Conservation (phyloP, 2,888 invertebrate genomes). For the Lasioglossum malachurum region DNA sequence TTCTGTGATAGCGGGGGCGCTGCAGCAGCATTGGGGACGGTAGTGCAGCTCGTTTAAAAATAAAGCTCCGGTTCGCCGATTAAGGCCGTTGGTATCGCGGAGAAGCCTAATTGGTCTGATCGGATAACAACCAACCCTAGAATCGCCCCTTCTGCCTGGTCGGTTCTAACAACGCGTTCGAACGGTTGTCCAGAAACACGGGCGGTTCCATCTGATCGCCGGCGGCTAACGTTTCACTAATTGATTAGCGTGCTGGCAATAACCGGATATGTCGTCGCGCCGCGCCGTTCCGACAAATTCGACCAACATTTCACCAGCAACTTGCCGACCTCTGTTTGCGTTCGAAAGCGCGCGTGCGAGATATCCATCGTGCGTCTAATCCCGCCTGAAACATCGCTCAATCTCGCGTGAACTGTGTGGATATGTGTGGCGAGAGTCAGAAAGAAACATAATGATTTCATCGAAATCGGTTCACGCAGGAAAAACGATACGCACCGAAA, state of each 20-base stretch:
- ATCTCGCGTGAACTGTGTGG: neutral
- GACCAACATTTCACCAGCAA: slow-evolving; percentile 43
- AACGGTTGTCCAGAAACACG: slow-evolving; percentile 50
- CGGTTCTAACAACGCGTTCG: slow-evolving; percentile 35
- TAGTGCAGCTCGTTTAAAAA: neutral
- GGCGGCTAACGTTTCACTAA: slow-evolving; percentile 61
- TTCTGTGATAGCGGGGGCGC: neutral
- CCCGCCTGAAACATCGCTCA: neutral
- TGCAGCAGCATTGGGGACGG: neutral
- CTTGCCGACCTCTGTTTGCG: neutral
- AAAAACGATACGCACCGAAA: too few species aligned
- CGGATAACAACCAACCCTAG: slow-evolving; percentile 42
- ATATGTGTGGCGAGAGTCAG: too few species aligned
- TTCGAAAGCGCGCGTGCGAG: neutral
- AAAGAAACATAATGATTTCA: too few species aligned
- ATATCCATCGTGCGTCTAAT: neutral
- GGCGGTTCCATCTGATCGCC: slow-evolving; percentile 48
- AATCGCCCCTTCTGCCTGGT: slow-evolving; percentile 21
- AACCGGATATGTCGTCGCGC: slow-evolving; percentile 62
- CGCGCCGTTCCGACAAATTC: slow-evolving; percentile 55
- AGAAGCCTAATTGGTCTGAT: slow-evolving; percentile 17
- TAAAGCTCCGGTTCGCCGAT: neutral
- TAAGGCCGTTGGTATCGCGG: neutral
- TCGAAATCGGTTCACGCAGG: too few species aligned
- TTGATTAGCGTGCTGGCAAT: slow-evolving; percentile 64